These are phyloP conservation scores for Asteroscopus sphinx DNA, from an alignment of 2,888 invertebrate species.

Conservation along the genomic window DNA sequence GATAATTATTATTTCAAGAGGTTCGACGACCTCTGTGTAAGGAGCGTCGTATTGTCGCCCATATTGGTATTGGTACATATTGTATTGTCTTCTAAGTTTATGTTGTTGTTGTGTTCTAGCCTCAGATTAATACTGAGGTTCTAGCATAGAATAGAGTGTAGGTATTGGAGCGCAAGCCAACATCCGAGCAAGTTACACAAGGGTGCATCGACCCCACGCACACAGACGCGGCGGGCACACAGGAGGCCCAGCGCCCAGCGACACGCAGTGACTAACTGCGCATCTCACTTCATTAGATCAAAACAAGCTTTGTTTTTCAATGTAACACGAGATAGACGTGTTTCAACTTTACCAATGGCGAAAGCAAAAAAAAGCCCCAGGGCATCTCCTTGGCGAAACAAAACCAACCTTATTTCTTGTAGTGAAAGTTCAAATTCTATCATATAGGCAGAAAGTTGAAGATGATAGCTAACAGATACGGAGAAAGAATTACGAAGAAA, in stretches of 20 bases:
- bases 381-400: not conserved
- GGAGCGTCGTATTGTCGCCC: not conserved
- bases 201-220: constrained; percentile 34
- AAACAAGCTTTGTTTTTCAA: constrained; percentile 40
- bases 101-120: no score
- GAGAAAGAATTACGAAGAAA: constrained; percentile 9
- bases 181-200: constrained; percentile 19
- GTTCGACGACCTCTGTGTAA: constrained; percentile 5
- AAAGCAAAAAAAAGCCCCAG: constrained; percentile 20
- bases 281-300: constrained; percentile 33
- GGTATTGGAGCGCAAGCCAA: constrained; percentile 9
- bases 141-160: constrained; percentile 2
- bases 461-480: constrained; percentile 2
- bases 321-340: constrained; percentile 29
- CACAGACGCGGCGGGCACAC: not conserved
- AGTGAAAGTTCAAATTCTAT: constrained; percentile 3
- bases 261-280: constrained; percentile 13
- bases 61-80: constrained; percentile 5
- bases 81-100: not conserved
- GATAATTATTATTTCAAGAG: constrained; percentile 1
- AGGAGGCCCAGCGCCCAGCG: constrained; percentile 8
- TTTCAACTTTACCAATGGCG: constrained; percentile 26
- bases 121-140: no score
- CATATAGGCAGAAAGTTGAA: not conserved
- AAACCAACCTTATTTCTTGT: not conserved